phyloP scores from a whole-genome alignment of 2,888 invertebrate species.

The Euzophera pinguis region DNA sequence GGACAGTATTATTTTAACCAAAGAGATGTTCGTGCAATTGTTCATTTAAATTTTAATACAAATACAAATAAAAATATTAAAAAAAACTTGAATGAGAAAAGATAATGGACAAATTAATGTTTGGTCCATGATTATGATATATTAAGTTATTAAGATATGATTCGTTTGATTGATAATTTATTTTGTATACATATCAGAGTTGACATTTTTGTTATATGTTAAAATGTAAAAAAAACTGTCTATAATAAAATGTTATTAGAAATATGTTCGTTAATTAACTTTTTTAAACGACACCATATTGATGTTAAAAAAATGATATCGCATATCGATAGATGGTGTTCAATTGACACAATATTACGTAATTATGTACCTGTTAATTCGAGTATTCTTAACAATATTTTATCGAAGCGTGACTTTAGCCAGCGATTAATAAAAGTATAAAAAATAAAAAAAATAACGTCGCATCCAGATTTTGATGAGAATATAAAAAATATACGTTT shows the following conservation, averaged over 20 bases:
- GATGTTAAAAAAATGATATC: not conserved
- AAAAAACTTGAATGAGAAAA: not conserved
- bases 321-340: slow-evolving; percentile 7
- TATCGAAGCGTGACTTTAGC: no score
- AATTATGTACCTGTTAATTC: slow-evolving; percentile 15
- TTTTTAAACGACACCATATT: not conserved
- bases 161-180: no score
- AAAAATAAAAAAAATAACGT: no score
- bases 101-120: not conserved
- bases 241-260: not conserved
- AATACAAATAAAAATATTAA: not conserved
- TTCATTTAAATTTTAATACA: not conserved
- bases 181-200: slow-evolving; percentile 37
- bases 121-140: not conserved
- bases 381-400: not conserved
- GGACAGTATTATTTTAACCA: slow-evolving; percentile 2
- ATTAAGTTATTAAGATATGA: no score
- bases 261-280: not conserved
- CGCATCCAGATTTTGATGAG: no score
- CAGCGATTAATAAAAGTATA: no score
- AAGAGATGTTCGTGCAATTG: not conserved
- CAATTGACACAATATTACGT: not conserved
- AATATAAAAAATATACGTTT: no score
- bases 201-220: slow-evolving; percentile 17
- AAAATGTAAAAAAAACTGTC: not conserved